phyloP scores from a whole-genome alignment of 1,140 invertebrate genomes.

The Kradibia gibbosae region DNA sequence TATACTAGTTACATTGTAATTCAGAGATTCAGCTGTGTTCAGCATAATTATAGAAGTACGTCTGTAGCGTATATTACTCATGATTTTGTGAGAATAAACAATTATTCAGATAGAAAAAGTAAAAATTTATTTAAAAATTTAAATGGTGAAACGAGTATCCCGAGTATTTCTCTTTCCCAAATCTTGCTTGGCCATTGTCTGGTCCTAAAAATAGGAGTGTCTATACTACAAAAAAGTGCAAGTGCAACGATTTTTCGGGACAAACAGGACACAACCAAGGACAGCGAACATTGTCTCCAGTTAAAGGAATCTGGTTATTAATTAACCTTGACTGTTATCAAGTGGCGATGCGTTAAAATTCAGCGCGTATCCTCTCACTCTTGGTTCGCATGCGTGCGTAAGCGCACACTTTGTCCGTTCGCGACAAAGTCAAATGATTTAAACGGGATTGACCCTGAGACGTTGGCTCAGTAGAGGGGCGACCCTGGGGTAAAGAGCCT shows the following conservation, averaged over 20 bases:
- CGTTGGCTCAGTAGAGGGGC: neutral
- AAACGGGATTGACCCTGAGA: conserved; percentile 59
- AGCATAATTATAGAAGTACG: too few species aligned
- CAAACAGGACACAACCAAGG: neutral
- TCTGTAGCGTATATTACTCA: neutral
- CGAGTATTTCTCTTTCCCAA: neutral
- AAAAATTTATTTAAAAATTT: neutral
- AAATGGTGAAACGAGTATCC: neutral
- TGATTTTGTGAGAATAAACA: neutral
- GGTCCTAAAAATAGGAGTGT: too few species aligned
- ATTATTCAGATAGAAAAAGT: neutral
- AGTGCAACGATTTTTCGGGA: too few species aligned
- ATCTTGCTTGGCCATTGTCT: too few species aligned
- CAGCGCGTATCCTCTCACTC: neutral
- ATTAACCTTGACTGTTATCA: conserved; percentile 25
- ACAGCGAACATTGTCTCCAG: too few species aligned
- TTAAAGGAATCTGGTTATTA: neutral
- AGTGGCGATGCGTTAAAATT: conserved; percentile 24
- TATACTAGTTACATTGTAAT: too few species aligned
- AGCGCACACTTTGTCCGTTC: neutral
- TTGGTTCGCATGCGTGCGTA: neutral
- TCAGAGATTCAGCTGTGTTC: too few species aligned
- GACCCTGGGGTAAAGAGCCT: conserved; percentile 35
- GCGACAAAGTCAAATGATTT: conserved; percentile 55
- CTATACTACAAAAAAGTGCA: too few species aligned